A percentile compares a stretch with the other conserved stretches of the same genome.
phyloP scores from a whole-genome alignment of 2,888 invertebrate genomes.

The Elegia similella region DNA sequence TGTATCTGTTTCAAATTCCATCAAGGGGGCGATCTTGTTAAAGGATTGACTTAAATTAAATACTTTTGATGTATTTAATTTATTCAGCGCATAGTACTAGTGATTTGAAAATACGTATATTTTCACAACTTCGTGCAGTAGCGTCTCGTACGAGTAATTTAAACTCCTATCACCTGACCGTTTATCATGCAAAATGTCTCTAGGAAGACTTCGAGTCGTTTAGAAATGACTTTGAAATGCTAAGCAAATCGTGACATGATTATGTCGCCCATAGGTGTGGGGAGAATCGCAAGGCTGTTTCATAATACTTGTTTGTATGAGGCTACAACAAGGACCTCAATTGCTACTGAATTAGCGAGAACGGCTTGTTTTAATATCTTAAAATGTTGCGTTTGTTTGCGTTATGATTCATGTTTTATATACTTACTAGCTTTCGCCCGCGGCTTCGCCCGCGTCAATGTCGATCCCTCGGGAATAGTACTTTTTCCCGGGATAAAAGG shows the following conservation, averaged over 20 bases:
- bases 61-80: too few species aligned
- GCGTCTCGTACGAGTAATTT: too few species aligned
- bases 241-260: constrained; percentile 17
- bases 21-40: too few species aligned
- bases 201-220: constrained; percentile 5
- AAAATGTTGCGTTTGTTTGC: neutral
- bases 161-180: neutral
- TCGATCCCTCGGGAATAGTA: too few species aligned
- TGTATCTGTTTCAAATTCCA: too few species aligned
- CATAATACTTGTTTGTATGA: neutral
- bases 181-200: constrained; percentile 7
- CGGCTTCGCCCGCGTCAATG: too few species aligned
- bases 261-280: constrained; percentile 3
- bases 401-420: neutral
- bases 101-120: too few species aligned
- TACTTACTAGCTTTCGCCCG: too few species aligned
- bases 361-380: neutral
- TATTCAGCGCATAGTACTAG: too few species aligned
- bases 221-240: constrained; percentile 15
- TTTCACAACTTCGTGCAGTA: too few species aligned
- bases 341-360: neutral
- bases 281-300: constrained; percentile 3
- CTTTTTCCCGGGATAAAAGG: too few species aligned
- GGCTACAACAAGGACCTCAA: neutral
- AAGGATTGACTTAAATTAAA: too few species aligned